Evolutionary conservation across 2,113 vertebrate species (phyloP).

Genomic region (Chloroceryle aenea): DNA sequence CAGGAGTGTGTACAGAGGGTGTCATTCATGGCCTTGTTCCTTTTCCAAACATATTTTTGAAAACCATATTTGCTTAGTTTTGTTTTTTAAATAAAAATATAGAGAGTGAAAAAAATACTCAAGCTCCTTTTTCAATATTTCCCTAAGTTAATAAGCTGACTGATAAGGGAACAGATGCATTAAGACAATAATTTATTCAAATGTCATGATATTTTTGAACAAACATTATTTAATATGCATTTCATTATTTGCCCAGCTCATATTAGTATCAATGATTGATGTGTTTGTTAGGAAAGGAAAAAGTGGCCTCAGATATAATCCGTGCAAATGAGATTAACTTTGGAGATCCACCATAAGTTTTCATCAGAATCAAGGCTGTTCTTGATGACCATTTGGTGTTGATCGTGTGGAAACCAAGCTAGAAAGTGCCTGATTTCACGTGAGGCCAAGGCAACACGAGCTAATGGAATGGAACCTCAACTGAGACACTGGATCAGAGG

Average conservation of each 20-base stretch:
- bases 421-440: conserved; percentile 9
- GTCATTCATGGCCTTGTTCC: neutral
- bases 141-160: conserved; percentile 48
- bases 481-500: neutral
- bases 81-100: conserved; percentile 43
- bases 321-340: conserved; percentile 43
- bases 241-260: conserved; percentile 47
- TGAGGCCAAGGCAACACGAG: neutral
- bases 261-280: conserved; percentile 64
- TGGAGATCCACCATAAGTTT: conserved; percentile 11
- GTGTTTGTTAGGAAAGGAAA: conserved; percentile 39
- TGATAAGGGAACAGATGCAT: conserved; percentile 65
- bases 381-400: neutral
- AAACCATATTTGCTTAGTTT: conserved; percentile 47
- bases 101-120: conserved; percentile 39
- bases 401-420: neutral
- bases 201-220: conserved; percentile 63
- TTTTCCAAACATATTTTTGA: conserved; percentile 31
- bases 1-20: neutral
- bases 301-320: conserved; percentile 51
- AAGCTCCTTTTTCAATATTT: conserved; percentile 54
- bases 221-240: conserved; percentile 61
- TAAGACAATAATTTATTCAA: conserved; percentile 65
- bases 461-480: neutral
- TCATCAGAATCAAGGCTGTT: neutral